Conservation (phyloP, 2,888 invertebrate species). For the Mythimna vitellina region DNA sequence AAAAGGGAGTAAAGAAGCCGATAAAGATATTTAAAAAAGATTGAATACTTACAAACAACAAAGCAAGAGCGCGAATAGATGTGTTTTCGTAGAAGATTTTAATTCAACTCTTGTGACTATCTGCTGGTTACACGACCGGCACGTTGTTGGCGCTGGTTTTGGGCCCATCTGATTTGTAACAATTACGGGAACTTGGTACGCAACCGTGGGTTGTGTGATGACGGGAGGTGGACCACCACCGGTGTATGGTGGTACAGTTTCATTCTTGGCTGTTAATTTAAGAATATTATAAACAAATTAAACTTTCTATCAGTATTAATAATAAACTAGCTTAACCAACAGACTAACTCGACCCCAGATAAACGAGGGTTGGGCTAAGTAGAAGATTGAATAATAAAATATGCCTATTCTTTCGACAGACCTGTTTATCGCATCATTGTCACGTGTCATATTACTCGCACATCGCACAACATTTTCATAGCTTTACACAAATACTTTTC, state of each 20-base stretch:
- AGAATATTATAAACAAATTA: not conserved
- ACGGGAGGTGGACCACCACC: constrained; percentile 20
- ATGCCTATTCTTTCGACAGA: not conserved
- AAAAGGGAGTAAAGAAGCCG: not conserved
- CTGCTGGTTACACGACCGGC: constrained; percentile 84
- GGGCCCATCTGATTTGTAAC: constrained; percentile 72
- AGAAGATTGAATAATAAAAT: not conserved
- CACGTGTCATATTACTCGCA: not conserved
- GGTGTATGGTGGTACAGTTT: constrained; percentile 12
- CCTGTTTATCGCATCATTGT: not conserved
- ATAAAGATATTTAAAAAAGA: constrained; percentile 1
- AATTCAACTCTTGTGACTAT: constrained; percentile 82
- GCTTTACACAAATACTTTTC: not conserved
- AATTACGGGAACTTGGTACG: constrained; percentile 39
- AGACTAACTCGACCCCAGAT: not conserved
- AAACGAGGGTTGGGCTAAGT: no score
- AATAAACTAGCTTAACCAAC: not conserved
- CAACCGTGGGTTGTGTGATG: constrained; percentile 9
- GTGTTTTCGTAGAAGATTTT: constrained; percentile 87
- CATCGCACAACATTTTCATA: not conserved
- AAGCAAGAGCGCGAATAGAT: constrained; percentile 87
- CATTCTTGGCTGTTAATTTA: constrained; percentile 13
- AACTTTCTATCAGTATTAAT: not conserved
- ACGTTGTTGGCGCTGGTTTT: constrained; percentile 72
- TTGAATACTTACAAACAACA: constrained; percentile 81